These are phyloP conservation scores for Orgyia antiqua DNA, from an alignment of 2,888 invertebrate species.

Conservation along the genomic window DNA sequence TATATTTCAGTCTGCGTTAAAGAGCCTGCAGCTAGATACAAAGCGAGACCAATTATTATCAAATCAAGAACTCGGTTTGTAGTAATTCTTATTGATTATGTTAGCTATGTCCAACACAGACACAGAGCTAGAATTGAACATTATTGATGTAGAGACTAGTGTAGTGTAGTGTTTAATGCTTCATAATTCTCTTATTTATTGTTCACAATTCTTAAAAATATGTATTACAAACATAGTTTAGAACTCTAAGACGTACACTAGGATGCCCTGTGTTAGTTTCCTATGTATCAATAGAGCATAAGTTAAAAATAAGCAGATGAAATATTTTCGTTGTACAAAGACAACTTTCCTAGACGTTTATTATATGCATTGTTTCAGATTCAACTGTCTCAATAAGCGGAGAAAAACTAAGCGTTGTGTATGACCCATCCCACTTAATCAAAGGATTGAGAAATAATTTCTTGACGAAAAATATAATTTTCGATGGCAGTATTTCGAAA, in stretches of 20 bases:
- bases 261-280: no score
- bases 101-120: not conserved
- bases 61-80: not conserved
- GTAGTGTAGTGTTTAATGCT: not conserved
- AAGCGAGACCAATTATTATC: not conserved
- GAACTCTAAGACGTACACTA: no score
- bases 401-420: not conserved
- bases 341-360: no score
- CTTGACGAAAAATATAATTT: no score
- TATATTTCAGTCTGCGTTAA: conserved; percentile 2
- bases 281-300: no score
- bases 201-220: not conserved
- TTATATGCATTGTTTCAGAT: not conserved
- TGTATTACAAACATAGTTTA: not conserved
- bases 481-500: not conserved
- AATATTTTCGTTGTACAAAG: no score
- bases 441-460: no score
- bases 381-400: not conserved
- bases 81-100: not conserved
- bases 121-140: not conserved
- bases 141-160: not conserved
- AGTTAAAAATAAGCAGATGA: no score
- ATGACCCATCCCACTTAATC: conserved; percentile 1
- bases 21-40: not conserved
- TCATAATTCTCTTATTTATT: not conserved